phyloP scores from a whole-genome alignment of 2,113 vertebrate genomes.

The Psophia crepitans region DNA sequence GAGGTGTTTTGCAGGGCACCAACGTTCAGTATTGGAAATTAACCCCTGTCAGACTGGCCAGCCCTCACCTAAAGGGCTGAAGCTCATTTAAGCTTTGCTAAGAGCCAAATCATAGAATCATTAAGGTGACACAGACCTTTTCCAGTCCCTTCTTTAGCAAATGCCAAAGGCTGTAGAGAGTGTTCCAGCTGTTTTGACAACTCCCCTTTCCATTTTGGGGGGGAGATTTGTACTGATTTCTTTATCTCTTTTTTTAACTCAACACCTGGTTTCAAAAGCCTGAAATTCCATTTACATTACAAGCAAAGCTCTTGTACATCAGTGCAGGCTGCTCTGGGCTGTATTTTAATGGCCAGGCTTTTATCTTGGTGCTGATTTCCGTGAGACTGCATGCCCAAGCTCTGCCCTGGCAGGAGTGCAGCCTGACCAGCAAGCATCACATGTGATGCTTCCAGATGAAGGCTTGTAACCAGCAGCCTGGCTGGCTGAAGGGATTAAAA shows the following conservation, averaged over 20 bases:
- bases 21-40: background rate
- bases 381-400: background rate
- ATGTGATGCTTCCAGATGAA: background rate
- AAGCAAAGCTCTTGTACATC: background rate
- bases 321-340: background rate
- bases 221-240: background rate
- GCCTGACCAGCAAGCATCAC: background rate
- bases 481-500: background rate
- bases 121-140: background rate
- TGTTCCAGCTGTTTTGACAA: background rate
- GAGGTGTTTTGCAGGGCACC: background rate
- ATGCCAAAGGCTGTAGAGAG: background rate
- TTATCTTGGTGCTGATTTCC: background rate
- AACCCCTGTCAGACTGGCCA: background rate
- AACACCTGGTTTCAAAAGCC: background rate
- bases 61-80: background rate
- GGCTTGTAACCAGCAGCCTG: background rate
- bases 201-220: background rate
- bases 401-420: background rate
- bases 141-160: background rate
- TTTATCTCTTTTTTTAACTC: background rate
- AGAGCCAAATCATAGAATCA: no score
- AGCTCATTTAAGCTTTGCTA: background rate
- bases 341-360: background rate
- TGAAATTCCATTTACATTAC: background rate